Percentiles rank a stretch among this genome's conserved stretches.
These are phyloP conservation scores for Spinus olivaceus DNA, from an alignment of 2,797 vertebrate genomes.

Conservation along the genomic window DNA sequence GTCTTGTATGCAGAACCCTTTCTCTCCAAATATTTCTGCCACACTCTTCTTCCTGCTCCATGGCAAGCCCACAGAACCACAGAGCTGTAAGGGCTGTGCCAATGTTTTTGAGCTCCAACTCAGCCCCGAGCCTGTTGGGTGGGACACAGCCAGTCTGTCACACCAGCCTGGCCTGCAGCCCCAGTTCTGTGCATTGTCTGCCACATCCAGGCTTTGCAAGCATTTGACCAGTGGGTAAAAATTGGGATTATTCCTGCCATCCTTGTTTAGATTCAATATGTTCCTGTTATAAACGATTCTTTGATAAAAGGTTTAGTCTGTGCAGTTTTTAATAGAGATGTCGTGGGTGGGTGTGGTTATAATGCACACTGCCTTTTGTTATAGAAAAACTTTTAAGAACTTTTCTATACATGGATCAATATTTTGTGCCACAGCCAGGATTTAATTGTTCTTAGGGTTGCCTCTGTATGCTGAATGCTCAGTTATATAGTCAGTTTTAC, in stretches of 20 bases:
- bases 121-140: accelerated
- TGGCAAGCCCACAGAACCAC: background rate
- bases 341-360: background rate
- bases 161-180: background rate
- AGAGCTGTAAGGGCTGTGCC: background rate
- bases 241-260: background rate
- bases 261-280: accelerated
- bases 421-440: background rate
- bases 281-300: background rate
- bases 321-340: background rate
- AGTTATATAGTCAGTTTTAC: background rate
- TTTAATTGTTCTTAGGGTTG: background rate
- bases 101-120: accelerated
- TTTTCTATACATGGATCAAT: background rate
- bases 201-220: background rate
- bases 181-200: background rate
- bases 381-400: background rate
- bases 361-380: background rate
- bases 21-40: background rate
- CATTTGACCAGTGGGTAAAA: background rate
- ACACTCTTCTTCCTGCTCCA: background rate
- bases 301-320: background rate
- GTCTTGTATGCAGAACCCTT: background rate
- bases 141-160: accelerated
- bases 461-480: background rate